Evolutionary conservation across 2,797 vertebrate species (phyloP).

Genomic region (Chelmon rostratus): DNA sequence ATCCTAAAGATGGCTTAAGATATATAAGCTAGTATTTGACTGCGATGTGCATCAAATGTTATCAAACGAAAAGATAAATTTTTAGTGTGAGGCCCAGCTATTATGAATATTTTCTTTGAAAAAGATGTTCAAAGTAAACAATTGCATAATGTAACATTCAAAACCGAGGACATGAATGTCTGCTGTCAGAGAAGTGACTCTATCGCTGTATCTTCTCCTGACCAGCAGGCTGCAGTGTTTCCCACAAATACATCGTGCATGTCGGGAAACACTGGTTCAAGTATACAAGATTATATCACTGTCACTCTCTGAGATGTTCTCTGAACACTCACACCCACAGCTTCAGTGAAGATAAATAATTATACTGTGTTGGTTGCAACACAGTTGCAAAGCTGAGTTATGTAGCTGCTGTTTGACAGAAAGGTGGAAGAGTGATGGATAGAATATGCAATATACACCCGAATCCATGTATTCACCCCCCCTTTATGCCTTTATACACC

Average conservation of each 20-base stretch:
- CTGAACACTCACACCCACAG: conserved; percentile 3
- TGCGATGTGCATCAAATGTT: background rate
- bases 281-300: background rate
- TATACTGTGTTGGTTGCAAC: conserved; percentile 2
- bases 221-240: conserved; percentile 40
- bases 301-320: background rate
- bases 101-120: background rate
- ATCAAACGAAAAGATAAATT: background rate
- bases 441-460: background rate
- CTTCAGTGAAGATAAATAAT: conserved; percentile 6
- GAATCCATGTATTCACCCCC: background rate
- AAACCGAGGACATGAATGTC: background rate
- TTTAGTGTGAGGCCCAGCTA: background rate
- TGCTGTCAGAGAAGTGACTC: background rate
- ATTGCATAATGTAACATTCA: background rate
- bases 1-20: background rate
- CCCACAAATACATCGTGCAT: background rate
- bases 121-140: background rate
- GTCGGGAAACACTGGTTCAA: background rate
- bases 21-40: background rate
- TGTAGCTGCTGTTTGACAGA: conserved; percentile 10
- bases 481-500: background rate
- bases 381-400: conserved; percentile 12
- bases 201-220: background rate
- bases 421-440: background rate